These are phyloP conservation scores for Festucalex cinctus DNA, from an alignment of 2,113 vertebrate species.

Conservation along the genomic window DNA sequence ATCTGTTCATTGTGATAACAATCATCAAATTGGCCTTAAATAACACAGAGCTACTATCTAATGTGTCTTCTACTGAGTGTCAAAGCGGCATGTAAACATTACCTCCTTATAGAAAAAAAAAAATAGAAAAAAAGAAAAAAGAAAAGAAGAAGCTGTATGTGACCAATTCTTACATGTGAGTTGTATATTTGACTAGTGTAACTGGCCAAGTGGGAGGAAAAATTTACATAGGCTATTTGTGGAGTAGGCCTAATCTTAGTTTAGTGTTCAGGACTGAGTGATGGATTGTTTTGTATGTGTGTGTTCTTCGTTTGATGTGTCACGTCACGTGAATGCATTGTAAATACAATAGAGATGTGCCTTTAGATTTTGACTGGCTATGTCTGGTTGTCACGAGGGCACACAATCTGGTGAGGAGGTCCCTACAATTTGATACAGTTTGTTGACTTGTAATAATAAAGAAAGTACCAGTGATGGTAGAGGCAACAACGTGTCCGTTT, in stretches of 20 bases:
- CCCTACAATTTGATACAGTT: slow-evolving; percentile 64
- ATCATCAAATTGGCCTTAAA: background rate
- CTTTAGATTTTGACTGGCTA: slow-evolving; percentile 47
- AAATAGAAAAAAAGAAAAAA: background rate
- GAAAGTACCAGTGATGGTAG: slow-evolving; percentile 51
- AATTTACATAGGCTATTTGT: slow-evolving; percentile 22
- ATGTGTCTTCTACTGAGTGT: background rate
- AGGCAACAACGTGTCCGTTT: slow-evolving; percentile 15
- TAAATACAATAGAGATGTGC: slow-evolving; percentile 67
- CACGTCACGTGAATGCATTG: slow-evolving; percentile 55
- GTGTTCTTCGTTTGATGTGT: slow-evolving; percentile 35
- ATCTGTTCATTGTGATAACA: background rate
- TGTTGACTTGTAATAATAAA: slow-evolving; percentile 73
- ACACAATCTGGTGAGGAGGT: slow-evolving; percentile 31
- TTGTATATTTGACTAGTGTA: slow-evolving; percentile 45
- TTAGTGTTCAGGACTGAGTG: slow-evolving; percentile 23
- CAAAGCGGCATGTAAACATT: slow-evolving; percentile 14
- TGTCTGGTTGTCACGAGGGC: slow-evolving; percentile 31
- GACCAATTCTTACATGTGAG: slow-evolving; percentile 26
- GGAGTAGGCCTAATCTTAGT: slow-evolving; percentile 24
- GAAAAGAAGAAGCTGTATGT: background rate
- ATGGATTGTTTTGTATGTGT: slow-evolving; percentile 9
- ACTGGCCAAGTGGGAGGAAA: slow-evolving; percentile 16
- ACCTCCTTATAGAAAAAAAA: slow-evolving; percentile 8
- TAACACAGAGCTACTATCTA: background rate